Conservation (phyloP, 2,113 vertebrate species). For the Physeter macrocephalus region DNA sequence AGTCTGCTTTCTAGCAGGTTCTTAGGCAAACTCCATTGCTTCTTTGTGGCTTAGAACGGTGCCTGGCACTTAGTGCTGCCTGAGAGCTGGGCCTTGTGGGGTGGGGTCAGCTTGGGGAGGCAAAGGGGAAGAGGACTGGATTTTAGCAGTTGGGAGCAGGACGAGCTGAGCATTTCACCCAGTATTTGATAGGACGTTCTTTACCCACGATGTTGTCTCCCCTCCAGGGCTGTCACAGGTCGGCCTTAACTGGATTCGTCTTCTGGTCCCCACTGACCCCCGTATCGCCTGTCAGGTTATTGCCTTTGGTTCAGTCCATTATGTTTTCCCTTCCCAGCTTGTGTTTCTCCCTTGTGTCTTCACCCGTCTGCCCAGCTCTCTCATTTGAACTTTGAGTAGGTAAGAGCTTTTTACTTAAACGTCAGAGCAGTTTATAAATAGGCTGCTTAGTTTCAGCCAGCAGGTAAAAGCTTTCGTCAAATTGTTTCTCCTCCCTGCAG, state of each 20-base stretch:
- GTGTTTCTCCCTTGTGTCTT: neutral
- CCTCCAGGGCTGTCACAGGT: too few species aligned
- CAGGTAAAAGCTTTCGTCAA: constrained; percentile 31
- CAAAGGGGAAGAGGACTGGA: neutral
- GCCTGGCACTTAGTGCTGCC: neutral
- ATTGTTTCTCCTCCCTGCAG: neutral
- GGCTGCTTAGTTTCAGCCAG: neutral
- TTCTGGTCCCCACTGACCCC: neutral
- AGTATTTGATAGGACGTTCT: neutral
- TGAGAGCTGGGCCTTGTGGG: neutral
- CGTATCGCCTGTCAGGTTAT: fast-evolving
- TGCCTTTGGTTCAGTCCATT: neutral
- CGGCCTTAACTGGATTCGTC: neutral
- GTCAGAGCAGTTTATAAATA: constrained; percentile 54
- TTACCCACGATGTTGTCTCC: neutral
- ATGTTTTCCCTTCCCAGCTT: neutral
- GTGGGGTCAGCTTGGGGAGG: neutral
- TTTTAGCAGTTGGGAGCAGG: neutral
- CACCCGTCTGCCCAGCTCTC: neutral
- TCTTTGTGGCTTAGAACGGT: neutral
- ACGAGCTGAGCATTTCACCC: neutral
- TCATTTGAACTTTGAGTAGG: constrained; percentile 19
- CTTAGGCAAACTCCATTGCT: neutral
- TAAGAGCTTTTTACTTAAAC: constrained; percentile 51
- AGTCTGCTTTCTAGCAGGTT: neutral